Evolutionary conservation across 2,113 vertebrate genomes (phyloP).

Genomic region (Astatoreochromis straeleni): DNA sequence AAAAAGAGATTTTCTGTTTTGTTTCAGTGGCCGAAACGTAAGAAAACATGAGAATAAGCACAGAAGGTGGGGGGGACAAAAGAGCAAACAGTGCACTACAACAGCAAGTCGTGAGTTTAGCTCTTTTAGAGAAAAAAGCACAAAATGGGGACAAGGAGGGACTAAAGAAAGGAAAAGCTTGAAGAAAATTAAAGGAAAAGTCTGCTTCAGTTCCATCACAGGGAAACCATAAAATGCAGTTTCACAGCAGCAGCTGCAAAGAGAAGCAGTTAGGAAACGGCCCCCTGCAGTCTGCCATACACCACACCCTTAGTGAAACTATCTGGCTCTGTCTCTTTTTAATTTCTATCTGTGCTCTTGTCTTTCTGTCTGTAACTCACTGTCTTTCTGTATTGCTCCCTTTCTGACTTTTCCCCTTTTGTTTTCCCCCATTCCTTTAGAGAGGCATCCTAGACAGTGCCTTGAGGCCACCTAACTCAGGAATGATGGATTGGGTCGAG

Average conservation of each 20-base stretch:
- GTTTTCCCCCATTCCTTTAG: background rate
- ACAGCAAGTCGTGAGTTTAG: background rate
- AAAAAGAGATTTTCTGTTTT: background rate
- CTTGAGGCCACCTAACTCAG: slow-evolving; percentile 49
- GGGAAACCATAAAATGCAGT: background rate
- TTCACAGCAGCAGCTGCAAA: background rate
- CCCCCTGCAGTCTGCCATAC: slow-evolving; percentile 14
- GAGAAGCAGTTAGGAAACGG: slow-evolving; percentile 10
- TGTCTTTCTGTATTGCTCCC: background rate
- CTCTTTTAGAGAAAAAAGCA: background rate
- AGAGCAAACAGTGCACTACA: background rate
- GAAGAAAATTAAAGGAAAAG: slow-evolving; percentile 11
- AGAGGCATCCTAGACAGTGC: slow-evolving; percentile 33
- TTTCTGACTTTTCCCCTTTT: slow-evolving; percentile 10
- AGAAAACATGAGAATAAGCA: background rate
- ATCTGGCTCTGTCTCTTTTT: background rate
- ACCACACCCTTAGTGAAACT: slow-evolving; percentile 3
- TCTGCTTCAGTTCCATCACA: background rate
- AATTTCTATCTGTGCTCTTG: background rate
- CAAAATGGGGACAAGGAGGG: background rate
- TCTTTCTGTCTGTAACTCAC: background rate
- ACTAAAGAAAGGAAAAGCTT: background rate
- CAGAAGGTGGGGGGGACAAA: background rate
- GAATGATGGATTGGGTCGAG: slow-evolving; percentile 65
- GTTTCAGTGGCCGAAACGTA: background rate